phyloP scores from a whole-genome alignment of 2,797 vertebrate species.

The Rhabdomys pumilio region DNA sequence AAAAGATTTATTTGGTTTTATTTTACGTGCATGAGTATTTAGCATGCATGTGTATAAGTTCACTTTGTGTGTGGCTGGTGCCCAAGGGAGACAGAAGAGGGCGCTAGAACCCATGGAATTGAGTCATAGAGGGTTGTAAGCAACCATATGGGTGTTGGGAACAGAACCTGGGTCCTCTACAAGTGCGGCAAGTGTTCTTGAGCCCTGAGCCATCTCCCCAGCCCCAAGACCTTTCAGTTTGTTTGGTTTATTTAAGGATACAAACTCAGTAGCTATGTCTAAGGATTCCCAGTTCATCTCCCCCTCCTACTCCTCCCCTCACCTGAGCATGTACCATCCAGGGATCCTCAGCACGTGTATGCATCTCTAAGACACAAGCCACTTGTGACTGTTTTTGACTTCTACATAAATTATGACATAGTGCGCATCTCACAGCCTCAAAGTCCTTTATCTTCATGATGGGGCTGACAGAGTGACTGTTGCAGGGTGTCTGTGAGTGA shows the following conservation, averaged over 20 bases:
- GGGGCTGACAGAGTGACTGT: background rate
- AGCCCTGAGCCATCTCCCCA: background rate
- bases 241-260: slow-evolving; percentile 14
- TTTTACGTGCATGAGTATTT: background rate
- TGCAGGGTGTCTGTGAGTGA: background rate
- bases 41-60: background rate
- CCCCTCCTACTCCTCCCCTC: no score
- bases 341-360: background rate
- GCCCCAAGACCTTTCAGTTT: background rate
- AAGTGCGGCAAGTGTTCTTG: background rate
- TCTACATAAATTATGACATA: background rate
- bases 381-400: background rate
- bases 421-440: background rate
- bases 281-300: background rate
- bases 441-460: background rate
- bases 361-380: background rate
- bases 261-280: background rate
- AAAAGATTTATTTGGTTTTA: background rate
- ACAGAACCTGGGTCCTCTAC: background rate
- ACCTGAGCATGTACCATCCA: no score
- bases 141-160: background rate
- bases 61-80: background rate
- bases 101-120: no score
- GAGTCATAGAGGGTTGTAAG: background rate
- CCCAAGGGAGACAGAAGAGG: background rate